Evolutionary conservation across 2,113 vertebrate genomes (phyloP).

Genomic region (Lycocorax pyrrhopterus): DNA sequence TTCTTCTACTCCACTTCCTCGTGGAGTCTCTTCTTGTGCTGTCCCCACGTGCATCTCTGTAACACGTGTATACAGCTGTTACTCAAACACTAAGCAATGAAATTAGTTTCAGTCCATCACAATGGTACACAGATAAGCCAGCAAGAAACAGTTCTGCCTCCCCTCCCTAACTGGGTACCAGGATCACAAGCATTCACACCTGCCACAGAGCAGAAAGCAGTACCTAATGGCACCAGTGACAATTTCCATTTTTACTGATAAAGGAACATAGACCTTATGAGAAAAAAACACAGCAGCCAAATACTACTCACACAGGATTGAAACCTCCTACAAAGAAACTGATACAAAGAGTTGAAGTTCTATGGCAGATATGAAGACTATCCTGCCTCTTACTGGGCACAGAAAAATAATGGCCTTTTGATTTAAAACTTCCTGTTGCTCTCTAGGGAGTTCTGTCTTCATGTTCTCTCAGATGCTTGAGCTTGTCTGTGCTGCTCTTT

Average conservation of each 20-base stretch:
- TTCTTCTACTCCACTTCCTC: not conserved
- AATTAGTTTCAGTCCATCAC: not conserved
- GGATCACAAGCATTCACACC: not conserved
- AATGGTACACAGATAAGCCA: not conserved
- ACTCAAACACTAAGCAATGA: not conserved
- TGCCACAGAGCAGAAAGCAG: not conserved
- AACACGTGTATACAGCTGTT: rapidly evolving
- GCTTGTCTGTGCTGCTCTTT: not conserved
- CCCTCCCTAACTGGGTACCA: rapidly evolving
- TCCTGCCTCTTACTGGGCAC: not conserved
- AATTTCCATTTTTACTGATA: not conserved
- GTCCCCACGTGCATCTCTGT: not conserved
- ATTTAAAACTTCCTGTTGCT: slow-evolving; percentile 41
- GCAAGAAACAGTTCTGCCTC: not conserved
- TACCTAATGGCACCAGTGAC: not conserved
- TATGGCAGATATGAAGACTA: not conserved
- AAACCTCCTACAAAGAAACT: not conserved
- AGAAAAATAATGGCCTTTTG: slow-evolving; percentile 31
- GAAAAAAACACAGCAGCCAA: not conserved
- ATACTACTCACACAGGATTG: not conserved
- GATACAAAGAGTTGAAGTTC: not conserved
- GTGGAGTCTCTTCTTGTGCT: not conserved
- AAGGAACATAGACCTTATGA: not conserved
- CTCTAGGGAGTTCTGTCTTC: not conserved
- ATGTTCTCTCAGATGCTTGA: not conserved